Evolutionary conservation across 2,888 invertebrate genomes (phyloP).

Genomic region (Azorinus chamasolen): DNA sequence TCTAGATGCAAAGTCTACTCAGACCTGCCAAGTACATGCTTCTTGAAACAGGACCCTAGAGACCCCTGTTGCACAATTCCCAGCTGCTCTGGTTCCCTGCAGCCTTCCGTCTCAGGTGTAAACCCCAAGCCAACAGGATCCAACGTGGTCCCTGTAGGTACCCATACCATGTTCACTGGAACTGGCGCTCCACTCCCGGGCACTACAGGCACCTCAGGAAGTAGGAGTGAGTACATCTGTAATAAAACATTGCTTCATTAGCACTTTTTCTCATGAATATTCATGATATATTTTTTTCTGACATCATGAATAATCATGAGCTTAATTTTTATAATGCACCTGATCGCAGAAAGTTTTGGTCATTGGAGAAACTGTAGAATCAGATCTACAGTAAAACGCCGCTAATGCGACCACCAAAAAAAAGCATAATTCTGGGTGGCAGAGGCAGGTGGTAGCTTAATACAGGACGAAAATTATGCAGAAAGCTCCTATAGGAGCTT

Average conservation of each 20-base stretch:
- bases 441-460: too few relatives aligned
- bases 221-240: slow-evolving; percentile 65
- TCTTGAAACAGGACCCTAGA: slow-evolving; percentile 67
- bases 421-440: too few relatives aligned
- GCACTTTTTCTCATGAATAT: too few relatives aligned
- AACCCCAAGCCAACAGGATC: slow-evolving; percentile 67
- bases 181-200: slow-evolving; percentile 59
- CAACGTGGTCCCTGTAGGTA: slow-evolving; percentile 75
- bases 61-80: slow-evolving; percentile 73
- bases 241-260: too few relatives aligned
- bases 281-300: too few relatives aligned
- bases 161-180: slow-evolving; percentile 73
- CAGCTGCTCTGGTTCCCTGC: slow-evolving; percentile 69
- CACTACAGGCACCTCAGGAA: slow-evolving; percentile 43
- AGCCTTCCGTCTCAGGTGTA: slow-evolving; percentile 61
- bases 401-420: too few relatives aligned
- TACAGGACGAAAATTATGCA: too few relatives aligned
- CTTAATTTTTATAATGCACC: neutral
- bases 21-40: slow-evolving; percentile 70
- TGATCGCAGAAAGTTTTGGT: too few relatives aligned
- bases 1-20: slow-evolving; percentile 75
- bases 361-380: too few relatives aligned
- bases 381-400: too few relatives aligned
- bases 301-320: too few relatives aligned
- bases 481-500: too few relatives aligned